Evolutionary conservation across 2,888 invertebrate genomes (phyloP).

Genomic region (Pediacus dermestoides): DNA sequence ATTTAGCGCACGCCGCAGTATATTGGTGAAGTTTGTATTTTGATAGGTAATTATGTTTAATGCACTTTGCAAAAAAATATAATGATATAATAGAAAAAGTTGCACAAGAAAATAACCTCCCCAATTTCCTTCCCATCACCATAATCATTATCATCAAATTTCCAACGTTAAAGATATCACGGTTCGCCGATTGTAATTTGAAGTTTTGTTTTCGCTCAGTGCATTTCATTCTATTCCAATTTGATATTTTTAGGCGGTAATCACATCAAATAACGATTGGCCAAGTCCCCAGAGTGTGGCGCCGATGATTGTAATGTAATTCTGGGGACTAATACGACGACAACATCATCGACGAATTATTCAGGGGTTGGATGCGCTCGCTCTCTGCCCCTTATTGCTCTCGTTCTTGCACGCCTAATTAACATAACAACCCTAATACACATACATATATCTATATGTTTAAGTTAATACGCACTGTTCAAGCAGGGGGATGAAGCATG

Average conservation of each 20-base stretch:
- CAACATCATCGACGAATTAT: constrained; percentile 19
- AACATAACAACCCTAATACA: constrained; percentile 44
- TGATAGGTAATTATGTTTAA: no score
- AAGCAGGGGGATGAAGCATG: constrained; percentile 16
- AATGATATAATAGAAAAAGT: no score
- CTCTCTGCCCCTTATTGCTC: not conserved
- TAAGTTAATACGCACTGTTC: constrained; percentile 35
- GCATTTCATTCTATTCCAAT: constrained; percentile 27
- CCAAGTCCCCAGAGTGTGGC: constrained; percentile 27
- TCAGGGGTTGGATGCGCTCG: constrained; percentile 15
- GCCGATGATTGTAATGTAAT: constrained; percentile 35
- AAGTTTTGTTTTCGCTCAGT: constrained; percentile 21
- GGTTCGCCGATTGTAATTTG: constrained; percentile 26
- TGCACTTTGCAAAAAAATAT: no score
- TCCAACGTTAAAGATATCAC: constrained; percentile 23
- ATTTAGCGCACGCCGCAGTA: no score
- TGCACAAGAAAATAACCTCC: no score
- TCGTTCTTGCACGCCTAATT: constrained; percentile 31
- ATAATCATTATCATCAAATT: no score
- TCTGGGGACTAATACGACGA: constrained; percentile 30
- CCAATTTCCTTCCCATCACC: no score
- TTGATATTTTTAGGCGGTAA: constrained; percentile 33
- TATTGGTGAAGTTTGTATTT: no score
- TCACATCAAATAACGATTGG: constrained; percentile 37
- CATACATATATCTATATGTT: constrained; percentile 39